phyloP scores from a whole-genome alignment of 1,140 invertebrate species.

The Brachystomella parvula region DNA sequence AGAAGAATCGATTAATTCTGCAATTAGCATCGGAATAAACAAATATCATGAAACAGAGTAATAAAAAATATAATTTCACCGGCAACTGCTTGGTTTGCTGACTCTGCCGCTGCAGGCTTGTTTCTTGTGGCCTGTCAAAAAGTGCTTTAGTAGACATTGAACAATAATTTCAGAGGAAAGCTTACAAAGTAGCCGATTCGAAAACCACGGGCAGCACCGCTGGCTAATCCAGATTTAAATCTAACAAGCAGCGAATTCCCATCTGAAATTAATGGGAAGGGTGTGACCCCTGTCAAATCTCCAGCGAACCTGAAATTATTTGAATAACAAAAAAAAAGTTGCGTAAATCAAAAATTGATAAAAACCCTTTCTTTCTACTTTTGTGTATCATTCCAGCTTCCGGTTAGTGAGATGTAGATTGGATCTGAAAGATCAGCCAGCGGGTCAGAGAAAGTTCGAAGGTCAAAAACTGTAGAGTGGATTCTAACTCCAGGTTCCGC shows the following conservation, averaged over 20 bases:
- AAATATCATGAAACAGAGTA: background rate
- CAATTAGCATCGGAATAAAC: background rate
- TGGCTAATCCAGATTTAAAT: conserved; percentile 5
- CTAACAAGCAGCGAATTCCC: background rate
- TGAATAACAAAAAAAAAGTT: background rate
- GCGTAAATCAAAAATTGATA: background rate
- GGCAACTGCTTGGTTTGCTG: background rate
- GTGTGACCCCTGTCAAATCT: conserved; percentile 12
- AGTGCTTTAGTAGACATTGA: background rate
- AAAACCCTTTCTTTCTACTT: background rate
- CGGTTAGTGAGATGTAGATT: conserved; percentile 4
- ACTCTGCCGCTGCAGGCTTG: background rate
- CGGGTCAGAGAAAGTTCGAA: conserved; percentile 4
- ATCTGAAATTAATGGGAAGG: background rate
- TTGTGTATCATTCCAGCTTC: conserved; percentile 6
- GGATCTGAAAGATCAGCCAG: conserved; percentile 6
- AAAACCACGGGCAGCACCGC: conserved; percentile 9
- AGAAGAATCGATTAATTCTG: background rate
- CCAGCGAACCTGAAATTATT: conserved; percentile 7
- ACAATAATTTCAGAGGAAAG: background rate
- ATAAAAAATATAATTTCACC: background rate
- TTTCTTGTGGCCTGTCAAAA: background rate
- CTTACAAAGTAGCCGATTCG: conserved; percentile 10
- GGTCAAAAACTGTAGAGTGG: conserved; percentile 1
- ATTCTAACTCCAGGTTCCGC: conserved; percentile 6